Evolutionary conservation across 1,140 invertebrate genomes (phyloP).

Genomic region (Octopus sinensis): DNA sequence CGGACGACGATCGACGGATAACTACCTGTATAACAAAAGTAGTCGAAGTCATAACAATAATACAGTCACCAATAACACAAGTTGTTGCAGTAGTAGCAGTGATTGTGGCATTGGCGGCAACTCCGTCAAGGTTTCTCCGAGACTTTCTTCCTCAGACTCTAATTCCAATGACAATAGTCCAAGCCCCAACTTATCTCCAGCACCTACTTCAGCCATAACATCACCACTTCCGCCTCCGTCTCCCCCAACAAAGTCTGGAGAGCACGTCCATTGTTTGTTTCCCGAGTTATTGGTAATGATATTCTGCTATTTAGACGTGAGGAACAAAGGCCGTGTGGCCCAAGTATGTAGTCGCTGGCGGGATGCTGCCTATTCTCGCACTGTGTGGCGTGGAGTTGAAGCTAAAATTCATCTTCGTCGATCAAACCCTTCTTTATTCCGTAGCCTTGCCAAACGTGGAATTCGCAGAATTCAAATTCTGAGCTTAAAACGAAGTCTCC

Average conservation of each 20-base stretch:
- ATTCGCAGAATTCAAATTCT: constrained; percentile 86
- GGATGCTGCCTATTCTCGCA: constrained; percentile 81
- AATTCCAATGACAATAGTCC: too few relatives aligned
- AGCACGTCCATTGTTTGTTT: constrained; percentile 81
- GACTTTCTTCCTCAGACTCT: too few relatives aligned
- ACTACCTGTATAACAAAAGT: too few relatives aligned
- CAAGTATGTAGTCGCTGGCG: constrained; percentile 87
- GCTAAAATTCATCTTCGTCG: constrained; percentile 83
- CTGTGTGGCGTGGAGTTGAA: constrained; percentile 88
- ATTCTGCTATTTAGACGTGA: constrained; percentile 82
- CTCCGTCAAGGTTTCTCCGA: too few relatives aligned
- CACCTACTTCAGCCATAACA: too few relatives aligned
- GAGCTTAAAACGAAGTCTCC: constrained; percentile 76
- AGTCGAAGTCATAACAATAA: too few relatives aligned
- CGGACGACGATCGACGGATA: too few relatives aligned
- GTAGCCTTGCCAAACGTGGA: constrained; percentile 79
- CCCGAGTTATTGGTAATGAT: constrained; percentile 89
- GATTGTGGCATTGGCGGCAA: too few relatives aligned
- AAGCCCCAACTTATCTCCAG: too few relatives aligned
- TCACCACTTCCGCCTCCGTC: too few relatives aligned
- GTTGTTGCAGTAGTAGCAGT: too few relatives aligned
- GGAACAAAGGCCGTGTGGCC: constrained; percentile 82
- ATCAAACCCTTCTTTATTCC: constrained; percentile 78
- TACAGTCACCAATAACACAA: too few relatives aligned
- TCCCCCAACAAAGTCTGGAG: neutral